These are phyloP conservation scores for Esox niger DNA, from an alignment of 2,113 vertebrate species.

Conservation along the genomic window DNA sequence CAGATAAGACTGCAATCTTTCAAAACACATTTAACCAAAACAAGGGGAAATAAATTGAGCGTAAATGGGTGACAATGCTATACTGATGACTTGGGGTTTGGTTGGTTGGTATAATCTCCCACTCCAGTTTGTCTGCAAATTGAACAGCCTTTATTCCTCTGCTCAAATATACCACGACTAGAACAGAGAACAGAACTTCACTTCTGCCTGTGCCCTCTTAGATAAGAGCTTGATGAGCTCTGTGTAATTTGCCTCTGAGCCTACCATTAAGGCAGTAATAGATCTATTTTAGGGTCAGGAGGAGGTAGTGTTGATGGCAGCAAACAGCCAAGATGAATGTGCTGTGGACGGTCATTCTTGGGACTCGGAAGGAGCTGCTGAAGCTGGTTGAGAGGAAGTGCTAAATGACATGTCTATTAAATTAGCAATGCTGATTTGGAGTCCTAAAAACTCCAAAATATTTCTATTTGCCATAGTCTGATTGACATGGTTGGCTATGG, in stretches of 20 bases:
- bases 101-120: no score
- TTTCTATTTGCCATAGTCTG: constrained; percentile 10
- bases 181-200: background rate
- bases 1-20: background rate
- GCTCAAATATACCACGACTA: background rate
- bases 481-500: constrained; percentile 24
- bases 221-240: constrained; percentile 26
- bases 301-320: constrained; percentile 13
- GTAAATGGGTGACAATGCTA: no score
- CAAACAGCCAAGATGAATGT: constrained; percentile 26
- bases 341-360: constrained; percentile 19
- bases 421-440: constrained; percentile 29
- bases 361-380: background rate
- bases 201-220: constrained; percentile 11
- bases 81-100: no score
- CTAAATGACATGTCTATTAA: constrained; percentile 26
- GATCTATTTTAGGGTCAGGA: constrained; percentile 43
- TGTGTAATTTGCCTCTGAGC: constrained; percentile 33
- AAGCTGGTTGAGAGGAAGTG: background rate
- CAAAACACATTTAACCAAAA: no score
- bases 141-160: background rate
- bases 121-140: background rate
- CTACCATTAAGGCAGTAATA: constrained; percentile 38
- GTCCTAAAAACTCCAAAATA: constrained; percentile 25
- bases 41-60: no score